Evolutionary conservation across 1,140 invertebrate genomes (phyloP), one percentile per base, ranked within the genome.

Genomic region (Drosophila insularis): DNA sequence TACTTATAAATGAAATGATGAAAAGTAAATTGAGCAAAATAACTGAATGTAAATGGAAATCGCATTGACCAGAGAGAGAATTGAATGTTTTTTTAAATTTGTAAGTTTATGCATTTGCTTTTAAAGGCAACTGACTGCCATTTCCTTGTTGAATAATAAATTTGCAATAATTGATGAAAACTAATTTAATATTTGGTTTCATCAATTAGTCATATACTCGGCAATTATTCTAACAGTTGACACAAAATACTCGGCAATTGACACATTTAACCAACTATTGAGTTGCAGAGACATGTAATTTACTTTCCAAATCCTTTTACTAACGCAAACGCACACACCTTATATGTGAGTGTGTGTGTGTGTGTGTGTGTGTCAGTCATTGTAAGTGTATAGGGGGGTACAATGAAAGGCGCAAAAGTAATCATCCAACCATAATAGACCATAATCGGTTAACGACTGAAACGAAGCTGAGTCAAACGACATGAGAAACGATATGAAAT

Each of bases 21-120:
- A 56, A 71, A 63, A 40, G 65, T 37, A 63, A 71, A 68, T 69
- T 58, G 65, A 53, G 39, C 37, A 13, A 23, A 37, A 40, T 40
- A 62, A 65, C 23, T 50, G 27, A 27, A 39, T 11, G n/a, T n/a
- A 27, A 72, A 73, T 70, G 50, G 10, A 74, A 86, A 86, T 81
- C 71, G 55, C 60, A 84, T 84, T 84, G 81, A 63, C 55, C 69
- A 63, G 63, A 60, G 70, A 60, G 35, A 13, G 35, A 13, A 80
- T 80, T 61, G 67, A 63, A 59, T 61, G 35, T 13, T 31, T 60
- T 7, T 21, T 19, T 50, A 50, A 50, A 8, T 50, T n/a, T 5
- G 17, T n/a, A 50, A 46, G 43, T 46, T 17, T 17, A 50, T 50
- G 10, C 43, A 75, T 61, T 46, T 60, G 71, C 55, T 27, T 27